A percentile compares a stretch with the other conserved stretches of the same genome.
phyloP scores from a whole-genome alignment of 2,113 vertebrate genomes.

The Anser brachyrhynchus region DNA sequence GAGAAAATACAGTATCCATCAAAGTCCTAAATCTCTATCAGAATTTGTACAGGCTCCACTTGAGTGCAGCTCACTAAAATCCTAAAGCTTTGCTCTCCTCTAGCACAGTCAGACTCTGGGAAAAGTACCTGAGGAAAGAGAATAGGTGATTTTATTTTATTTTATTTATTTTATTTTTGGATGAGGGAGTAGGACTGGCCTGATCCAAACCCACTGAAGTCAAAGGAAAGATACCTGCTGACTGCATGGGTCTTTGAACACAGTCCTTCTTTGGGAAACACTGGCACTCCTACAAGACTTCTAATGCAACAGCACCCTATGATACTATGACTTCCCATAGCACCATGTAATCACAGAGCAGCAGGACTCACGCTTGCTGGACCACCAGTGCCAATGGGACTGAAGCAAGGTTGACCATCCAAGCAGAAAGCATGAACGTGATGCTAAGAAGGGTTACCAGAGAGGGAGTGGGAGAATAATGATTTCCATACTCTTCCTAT shows the following conservation, averaged over 20 bases:
- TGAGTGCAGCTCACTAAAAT: neutral
- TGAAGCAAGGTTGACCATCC: neutral
- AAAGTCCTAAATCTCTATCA: neutral
- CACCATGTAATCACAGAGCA: no score
- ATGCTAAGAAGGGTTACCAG: rapidly evolving
- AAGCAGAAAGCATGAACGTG: neutral
- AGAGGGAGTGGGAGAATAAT: neutral
- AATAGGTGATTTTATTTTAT: neutral
- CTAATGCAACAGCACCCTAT: no score
- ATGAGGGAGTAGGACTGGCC: neutral
- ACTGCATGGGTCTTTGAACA: neutral
- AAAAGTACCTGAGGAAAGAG: neutral
- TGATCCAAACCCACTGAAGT: neutral
- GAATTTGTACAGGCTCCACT: neutral
- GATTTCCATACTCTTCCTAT: neutral
- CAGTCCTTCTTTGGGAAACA: neutral
- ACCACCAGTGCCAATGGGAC: neutral
- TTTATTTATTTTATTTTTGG: neutral
- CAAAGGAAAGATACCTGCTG: neutral
- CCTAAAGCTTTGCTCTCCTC: neutral
- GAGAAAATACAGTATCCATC: neutral
- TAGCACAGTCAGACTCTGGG: neutral
- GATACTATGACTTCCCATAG: neutral
- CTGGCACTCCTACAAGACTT: neutral
- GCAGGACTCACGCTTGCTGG: neutral